phyloP scores from a whole-genome alignment of 2,797 vertebrate species.

The Epinephelus malabaricus region DNA sequence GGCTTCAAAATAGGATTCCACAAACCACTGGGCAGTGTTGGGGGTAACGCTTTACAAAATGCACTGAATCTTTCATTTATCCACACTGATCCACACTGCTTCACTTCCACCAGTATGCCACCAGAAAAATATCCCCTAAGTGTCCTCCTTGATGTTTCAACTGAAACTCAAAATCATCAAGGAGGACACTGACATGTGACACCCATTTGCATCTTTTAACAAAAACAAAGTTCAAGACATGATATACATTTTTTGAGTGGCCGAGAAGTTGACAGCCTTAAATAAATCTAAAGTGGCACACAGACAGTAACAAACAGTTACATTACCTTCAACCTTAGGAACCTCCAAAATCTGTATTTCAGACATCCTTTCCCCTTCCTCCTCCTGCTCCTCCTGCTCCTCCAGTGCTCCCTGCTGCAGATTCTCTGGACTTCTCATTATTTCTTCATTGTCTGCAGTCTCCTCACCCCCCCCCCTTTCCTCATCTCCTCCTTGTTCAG shows the following conservation, averaged over 20 bases:
- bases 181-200: no score
- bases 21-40: no score
- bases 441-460: conserved; percentile 42
- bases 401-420: conserved; percentile 9
- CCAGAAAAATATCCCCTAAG: no score
- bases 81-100: no score
- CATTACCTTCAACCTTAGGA: conserved; percentile 75
- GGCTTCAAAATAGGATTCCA: no score
- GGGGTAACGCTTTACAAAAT: no score
- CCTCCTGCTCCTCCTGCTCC: conserved; percentile 38
- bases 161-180: no score
- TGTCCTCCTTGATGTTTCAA: no score
- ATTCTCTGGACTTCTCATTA: conserved; percentile 13
- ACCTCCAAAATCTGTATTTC: conserved; percentile 55
- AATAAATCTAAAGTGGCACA: not conserved
- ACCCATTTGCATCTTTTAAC: no score
- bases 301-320: not conserved
- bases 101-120: no score
- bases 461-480: conserved; percentile 42
- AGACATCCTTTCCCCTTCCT: conserved; percentile 46
- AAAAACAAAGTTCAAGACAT: not conserved
- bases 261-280: not conserved
- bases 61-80: no score
- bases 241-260: not conserved
- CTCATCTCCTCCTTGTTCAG: conserved; percentile 20